These are phyloP conservation scores for Amiota minor DNA, from an alignment of 2,888 invertebrate species.

Conservation along the genomic window DNA sequence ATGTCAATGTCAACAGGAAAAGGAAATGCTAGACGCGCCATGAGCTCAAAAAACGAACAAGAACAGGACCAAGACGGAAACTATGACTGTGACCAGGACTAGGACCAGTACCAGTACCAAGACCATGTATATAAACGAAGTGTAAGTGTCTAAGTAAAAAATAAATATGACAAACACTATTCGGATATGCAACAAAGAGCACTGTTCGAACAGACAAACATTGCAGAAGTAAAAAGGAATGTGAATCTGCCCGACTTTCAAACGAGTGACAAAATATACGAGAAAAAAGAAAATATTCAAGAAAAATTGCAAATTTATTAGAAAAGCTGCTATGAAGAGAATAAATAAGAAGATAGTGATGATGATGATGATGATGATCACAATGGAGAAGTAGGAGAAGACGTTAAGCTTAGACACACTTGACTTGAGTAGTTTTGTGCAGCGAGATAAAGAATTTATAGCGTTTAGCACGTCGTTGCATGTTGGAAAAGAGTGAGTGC, in stretches of 20 bases:
- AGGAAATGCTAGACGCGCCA: constrained; percentile 30
- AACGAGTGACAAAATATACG: neutral
- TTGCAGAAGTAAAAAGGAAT: no score
- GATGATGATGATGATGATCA: no score
- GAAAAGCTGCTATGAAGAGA: constrained; percentile 11
- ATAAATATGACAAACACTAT: constrained; percentile 49
- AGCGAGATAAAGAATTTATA: constrained; percentile 41
- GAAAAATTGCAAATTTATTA: constrained; percentile 29
- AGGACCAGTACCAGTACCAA: neutral
- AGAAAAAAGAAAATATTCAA: constrained; percentile 2
- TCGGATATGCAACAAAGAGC: constrained; percentile 21
- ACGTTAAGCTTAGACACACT: neutral
- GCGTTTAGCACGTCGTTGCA: constrained; percentile 60
- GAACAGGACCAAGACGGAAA: neutral
- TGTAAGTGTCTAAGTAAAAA: constrained; percentile 11
- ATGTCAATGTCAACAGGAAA: constrained; percentile 50
- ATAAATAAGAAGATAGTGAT: neutral
- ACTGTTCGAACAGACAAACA: no score
- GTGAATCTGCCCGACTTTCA: no score
- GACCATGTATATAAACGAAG: neutral
- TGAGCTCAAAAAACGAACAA: constrained; percentile 22
- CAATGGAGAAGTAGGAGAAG: no score
- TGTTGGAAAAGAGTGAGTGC: constrained; percentile 41
- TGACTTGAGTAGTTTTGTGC: constrained; percentile 31
- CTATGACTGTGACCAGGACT: no score